phyloP scores from a whole-genome alignment of 2,113 vertebrate genomes.

The Sinocyclocheilus grahami region DNA sequence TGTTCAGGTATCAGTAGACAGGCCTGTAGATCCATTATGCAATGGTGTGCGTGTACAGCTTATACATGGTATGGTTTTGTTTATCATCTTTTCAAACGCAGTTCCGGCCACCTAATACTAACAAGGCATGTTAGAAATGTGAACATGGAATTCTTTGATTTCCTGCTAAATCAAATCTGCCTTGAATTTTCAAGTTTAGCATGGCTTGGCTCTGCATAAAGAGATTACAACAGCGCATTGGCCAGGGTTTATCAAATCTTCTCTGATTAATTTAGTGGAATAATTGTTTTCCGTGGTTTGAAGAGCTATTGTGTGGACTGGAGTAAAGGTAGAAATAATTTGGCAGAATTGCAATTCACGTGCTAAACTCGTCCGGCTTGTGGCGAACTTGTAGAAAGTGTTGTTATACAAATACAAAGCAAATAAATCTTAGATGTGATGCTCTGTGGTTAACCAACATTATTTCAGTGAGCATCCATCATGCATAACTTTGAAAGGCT shows the following conservation, averaged over 20 bases:
- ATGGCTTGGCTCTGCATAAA: background rate
- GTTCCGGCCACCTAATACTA: conserved; percentile 44
- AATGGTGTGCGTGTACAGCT: background rate
- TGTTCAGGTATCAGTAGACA: background rate
- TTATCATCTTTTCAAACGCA: background rate
- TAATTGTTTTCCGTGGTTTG: background rate
- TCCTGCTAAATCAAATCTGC: conserved; percentile 51
- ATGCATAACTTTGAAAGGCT: conserved; percentile 9
- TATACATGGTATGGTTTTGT: background rate
- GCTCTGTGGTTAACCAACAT: conserved; percentile 3
- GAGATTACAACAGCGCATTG: background rate
- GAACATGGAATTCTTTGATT: conserved; percentile 67
- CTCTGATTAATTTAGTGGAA: background rate
- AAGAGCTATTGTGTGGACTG: background rate
- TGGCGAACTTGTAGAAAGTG: background rate
- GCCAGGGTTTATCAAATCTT: background rate
- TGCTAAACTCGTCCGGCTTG: background rate
- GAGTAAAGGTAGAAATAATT: background rate
- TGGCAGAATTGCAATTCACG: background rate
- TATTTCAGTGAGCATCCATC: background rate
- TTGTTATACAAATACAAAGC: background rate
- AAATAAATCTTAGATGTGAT: background rate
- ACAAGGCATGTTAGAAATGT: conserved; percentile 60
- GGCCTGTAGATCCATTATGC: background rate
- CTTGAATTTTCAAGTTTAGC: conserved; percentile 17